These are phyloP conservation scores for Zeugodacus cucurbitae DNA, from an alignment of 1,140 invertebrate species.

Conservation along the genomic window DNA sequence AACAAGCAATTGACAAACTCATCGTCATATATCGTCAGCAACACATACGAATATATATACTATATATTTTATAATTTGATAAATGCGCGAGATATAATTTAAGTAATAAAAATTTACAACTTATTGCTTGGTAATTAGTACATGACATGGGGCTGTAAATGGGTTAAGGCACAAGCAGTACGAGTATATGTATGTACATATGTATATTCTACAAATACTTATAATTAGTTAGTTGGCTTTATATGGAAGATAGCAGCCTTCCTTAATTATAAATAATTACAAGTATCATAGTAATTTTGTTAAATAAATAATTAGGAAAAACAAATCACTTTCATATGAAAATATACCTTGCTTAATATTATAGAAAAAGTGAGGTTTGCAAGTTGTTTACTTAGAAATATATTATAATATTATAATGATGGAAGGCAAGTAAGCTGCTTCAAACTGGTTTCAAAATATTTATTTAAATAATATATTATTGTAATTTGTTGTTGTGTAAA, in stretches of 20 bases:
- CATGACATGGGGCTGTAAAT: not conserved
- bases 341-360: no score
- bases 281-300: not conserved
- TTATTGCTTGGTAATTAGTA: slow-evolving; percentile 11
- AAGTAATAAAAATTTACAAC: not conserved
- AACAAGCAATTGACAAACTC: not conserved
- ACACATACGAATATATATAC: not conserved
- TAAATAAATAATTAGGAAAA: not conserved
- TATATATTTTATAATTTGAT: slow-evolving; percentile 27
- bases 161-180: not conserved
- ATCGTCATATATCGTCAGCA: not conserved
- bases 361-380: no score
- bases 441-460: no score
- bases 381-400: no score
- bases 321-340: not conserved
- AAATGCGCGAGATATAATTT: not conserved
- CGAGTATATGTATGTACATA: no score
- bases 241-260: no score
- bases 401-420: no score
- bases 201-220: no score
- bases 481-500: no score
- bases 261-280: not conserved
- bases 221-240: no score
- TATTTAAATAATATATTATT: no score
- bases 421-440: no score